Conservation (phyloP, 1,140 invertebrate species). For the Ladona fulva region DNA sequence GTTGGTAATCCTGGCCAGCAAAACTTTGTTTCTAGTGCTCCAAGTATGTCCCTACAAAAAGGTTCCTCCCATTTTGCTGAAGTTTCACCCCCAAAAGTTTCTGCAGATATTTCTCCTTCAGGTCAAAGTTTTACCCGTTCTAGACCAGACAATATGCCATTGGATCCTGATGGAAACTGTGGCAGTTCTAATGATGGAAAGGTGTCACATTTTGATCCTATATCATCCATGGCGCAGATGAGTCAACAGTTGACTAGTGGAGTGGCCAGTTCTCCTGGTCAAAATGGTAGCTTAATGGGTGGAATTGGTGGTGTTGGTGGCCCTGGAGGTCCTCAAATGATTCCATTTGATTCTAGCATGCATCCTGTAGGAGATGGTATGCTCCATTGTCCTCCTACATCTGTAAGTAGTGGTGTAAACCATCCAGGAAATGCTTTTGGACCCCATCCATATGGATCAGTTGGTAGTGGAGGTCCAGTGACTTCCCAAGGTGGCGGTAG, state of each 20-base stretch:
- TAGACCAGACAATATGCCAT: slow-evolving; percentile 63
- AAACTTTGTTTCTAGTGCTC: slow-evolving; percentile 16
- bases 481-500: slow-evolving; percentile 37
- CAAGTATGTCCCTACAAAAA: slow-evolving; percentile 17
- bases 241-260: slow-evolving; percentile 79
- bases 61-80: slow-evolving; percentile 23
- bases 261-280: slow-evolving; percentile 46
- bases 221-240: slow-evolving; percentile 89
- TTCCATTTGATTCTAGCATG: slow-evolving; percentile 40
- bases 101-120: slow-evolving; percentile 25
- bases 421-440: slow-evolving; percentile 44
- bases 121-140: slow-evolving; percentile 23
- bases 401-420: slow-evolving; percentile 37
- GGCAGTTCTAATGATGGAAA: slow-evolving; percentile 47
- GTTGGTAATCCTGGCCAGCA: slow-evolving; percentile 17
- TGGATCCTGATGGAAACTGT: slow-evolving; percentile 68
- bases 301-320: slow-evolving; percentile 29
- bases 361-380: slow-evolving; percentile 43
- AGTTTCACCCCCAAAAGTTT: slow-evolving; percentile 22
- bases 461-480: slow-evolving; percentile 35
- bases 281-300: not conserved
- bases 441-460: slow-evolving; percentile 36
- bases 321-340: slow-evolving; percentile 36
- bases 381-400: slow-evolving; percentile 37
- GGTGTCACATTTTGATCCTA: slow-evolving; percentile 73